Percentiles rank a stretch among this genome's conserved stretches.
Conservation (phyloP, 2,888 invertebrate species). For the Apamea sordens region DNA sequence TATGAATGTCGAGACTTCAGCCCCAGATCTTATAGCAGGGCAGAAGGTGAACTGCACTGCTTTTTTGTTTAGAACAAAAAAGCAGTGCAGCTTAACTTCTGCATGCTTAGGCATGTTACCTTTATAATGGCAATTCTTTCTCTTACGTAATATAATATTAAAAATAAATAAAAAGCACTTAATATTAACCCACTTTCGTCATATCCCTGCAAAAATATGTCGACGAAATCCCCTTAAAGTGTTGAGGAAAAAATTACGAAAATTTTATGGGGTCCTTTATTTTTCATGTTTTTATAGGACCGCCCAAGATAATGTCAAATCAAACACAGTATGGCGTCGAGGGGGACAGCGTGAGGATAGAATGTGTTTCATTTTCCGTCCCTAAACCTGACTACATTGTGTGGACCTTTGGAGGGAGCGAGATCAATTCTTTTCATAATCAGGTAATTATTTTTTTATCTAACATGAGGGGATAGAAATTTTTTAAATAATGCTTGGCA, state of each 20-base stretch:
- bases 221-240: constrained; percentile 19
- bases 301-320: constrained; percentile 95
- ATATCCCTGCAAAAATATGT: constrained; percentile 41
- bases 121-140: background rate
- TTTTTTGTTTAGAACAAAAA: too few relatives aligned
- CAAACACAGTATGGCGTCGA: constrained; percentile 95
- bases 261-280: constrained; percentile 37
- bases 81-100: too few relatives aligned
- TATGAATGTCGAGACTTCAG: too few relatives aligned
- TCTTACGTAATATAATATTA: constrained; percentile 7
- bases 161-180: constrained; percentile 49
- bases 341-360: constrained; percentile 94
- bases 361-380: constrained; percentile 97
- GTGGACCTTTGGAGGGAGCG: constrained; percentile 96
- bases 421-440: constrained; percentile 93
- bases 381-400: constrained; percentile 96
- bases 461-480: background rate
- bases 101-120: background rate
- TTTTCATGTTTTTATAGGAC: constrained; percentile 83
- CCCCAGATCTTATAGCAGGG: too few relatives aligned
- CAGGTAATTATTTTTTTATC: constrained; percentile 77
- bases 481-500: too few relatives aligned
- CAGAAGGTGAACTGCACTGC: too few relatives aligned
- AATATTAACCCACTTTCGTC: constrained; percentile 27
- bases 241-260: constrained; percentile 32